Evolutionary conservation across 2,888 invertebrate species (phyloP).

Genomic region (Copidosoma aretas): DNA sequence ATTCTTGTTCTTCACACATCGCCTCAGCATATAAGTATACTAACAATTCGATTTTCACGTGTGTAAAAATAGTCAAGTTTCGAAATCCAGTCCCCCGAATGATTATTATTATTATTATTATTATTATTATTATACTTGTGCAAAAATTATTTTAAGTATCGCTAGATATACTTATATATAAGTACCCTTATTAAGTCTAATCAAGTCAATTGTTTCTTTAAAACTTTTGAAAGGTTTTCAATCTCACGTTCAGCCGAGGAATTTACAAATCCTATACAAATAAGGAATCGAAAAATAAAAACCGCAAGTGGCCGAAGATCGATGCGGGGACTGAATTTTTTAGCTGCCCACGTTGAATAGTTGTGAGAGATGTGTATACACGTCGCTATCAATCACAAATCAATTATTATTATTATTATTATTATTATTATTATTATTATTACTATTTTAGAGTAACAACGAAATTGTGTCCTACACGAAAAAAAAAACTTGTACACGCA

Average conservation of each 20-base stretch:
- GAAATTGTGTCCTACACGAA: conserved; percentile 24
- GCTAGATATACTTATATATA: too few species aligned
- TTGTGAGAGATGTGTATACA: background rate
- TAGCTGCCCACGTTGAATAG: too few species aligned
- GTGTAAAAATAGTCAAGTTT: conserved; percentile 1
- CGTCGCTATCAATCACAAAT: conserved; percentile 17
- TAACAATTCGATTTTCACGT: conserved; percentile 14
- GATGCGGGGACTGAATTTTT: too few species aligned
- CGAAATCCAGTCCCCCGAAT: conserved; percentile 16
- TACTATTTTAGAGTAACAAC: conserved; percentile 27
- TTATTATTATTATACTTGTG: conserved; percentile 4
- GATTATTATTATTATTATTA: too few species aligned
- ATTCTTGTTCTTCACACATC: conserved; percentile 26
- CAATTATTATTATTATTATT: too few species aligned
- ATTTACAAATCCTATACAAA: too few species aligned
- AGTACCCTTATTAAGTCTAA: conserved; percentile 6
- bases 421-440: too few species aligned
- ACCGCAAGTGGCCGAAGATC: too few species aligned
- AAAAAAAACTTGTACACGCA: conserved; percentile 6
- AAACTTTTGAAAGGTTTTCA: too few species aligned
- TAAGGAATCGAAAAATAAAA: too few species aligned
- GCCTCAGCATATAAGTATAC: background rate
- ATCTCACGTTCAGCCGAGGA: too few species aligned
- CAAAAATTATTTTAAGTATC: background rate
- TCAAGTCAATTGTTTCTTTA: too few species aligned